phyloP scores from a whole-genome alignment of 2,888 invertebrate genomes.

The Pyrrhia umbra region DNA sequence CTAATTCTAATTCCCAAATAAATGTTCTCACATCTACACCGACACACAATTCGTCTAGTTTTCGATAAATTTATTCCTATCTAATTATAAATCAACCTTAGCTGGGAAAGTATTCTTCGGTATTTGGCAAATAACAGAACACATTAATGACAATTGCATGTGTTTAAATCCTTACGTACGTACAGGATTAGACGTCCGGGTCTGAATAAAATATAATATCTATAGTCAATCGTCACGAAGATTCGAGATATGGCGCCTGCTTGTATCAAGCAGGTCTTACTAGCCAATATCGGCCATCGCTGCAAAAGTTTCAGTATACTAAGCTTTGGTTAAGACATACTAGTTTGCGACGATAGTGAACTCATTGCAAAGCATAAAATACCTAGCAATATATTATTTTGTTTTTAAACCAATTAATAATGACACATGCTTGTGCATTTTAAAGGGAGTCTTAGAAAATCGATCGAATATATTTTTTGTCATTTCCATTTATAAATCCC shows the following conservation, averaged over 20 bases:
- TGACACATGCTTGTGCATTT: not conserved
- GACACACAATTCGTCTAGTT: conserved; percentile 69
- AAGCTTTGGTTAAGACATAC: not conserved
- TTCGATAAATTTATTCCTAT: conserved; percentile 71
- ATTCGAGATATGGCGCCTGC: too few relatives aligned
- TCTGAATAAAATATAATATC: too few relatives aligned
- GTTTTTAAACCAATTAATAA: not conserved
- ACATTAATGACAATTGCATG: not conserved
- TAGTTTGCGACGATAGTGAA: not conserved
- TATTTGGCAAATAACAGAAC: conserved; percentile 13
- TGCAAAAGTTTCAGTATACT: not conserved
- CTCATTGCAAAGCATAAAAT: not conserved
- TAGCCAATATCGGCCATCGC: not conserved
- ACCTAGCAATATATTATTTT: not conserved
- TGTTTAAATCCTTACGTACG: too few relatives aligned
- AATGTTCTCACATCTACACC: conserved; percentile 60
- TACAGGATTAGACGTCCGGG: too few relatives aligned
- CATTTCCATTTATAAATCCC: conserved; percentile 38
- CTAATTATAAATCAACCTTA: conserved; percentile 56
- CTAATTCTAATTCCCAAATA: conserved; percentile 56
- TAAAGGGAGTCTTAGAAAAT: conserved; percentile 13
- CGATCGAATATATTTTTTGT: conserved; percentile 7
- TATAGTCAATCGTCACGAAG: too few relatives aligned
- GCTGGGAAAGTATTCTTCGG: conserved; percentile 2
- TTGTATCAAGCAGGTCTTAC: not conserved